A percentile compares a stretch with the other conserved stretches of the same genome.
These are phyloP conservation scores for Siniperca chuatsi DNA, from an alignment of 2,113 vertebrate genomes.

Conservation along the genomic window DNA sequence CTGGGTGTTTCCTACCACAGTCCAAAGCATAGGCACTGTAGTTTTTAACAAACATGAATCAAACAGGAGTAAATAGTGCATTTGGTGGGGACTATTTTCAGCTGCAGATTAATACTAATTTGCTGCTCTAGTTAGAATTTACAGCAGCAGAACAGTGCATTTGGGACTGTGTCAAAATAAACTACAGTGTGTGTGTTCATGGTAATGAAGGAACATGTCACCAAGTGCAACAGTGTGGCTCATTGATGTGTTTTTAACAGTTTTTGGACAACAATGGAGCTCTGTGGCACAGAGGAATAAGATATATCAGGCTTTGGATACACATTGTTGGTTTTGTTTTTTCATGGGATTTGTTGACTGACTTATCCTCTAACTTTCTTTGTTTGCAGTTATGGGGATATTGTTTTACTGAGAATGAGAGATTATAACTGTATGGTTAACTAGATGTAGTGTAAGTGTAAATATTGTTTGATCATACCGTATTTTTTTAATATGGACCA, in stretches of 20 bases:
- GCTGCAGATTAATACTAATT: neutral
- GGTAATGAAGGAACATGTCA: neutral
- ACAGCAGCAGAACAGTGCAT: neutral
- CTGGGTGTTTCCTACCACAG: too few species aligned
- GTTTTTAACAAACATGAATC: neutral
- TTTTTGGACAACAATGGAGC: neutral
- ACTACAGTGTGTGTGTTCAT: neutral
- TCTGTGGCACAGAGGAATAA: neutral
- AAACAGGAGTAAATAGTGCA: neutral
- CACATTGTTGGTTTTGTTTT: neutral
- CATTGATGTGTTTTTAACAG: neutral
- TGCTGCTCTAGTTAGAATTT: neutral
- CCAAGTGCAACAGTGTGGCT: neutral
- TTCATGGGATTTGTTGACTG: neutral
- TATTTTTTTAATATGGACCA: neutral
- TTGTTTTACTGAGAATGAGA: neutral
- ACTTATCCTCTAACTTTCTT: neutral
- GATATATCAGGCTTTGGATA: neutral
- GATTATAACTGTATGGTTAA: neutral
- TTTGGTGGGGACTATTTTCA: slow-evolving; percentile 4
- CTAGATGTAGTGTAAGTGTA: neutral
- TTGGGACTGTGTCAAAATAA: neutral
- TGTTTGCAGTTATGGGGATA: neutral
- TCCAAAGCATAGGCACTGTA: neutral
- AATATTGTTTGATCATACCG: neutral